Conservation (phyloP, 2,888 invertebrate genomes). For the Elysia crispata region DNA sequence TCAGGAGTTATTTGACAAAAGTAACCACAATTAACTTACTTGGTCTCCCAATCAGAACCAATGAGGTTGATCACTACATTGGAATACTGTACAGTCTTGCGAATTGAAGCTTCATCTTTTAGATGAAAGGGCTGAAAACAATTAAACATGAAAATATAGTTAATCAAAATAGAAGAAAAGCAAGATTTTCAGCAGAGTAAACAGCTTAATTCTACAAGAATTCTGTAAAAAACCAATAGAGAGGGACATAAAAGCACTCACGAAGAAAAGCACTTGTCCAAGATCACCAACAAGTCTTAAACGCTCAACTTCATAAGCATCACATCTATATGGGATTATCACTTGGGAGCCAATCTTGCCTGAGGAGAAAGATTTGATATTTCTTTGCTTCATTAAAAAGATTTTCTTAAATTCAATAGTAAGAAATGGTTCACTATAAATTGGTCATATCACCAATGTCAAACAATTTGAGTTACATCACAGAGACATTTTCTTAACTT, state of each 20-base stretch:
- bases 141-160: too few species aligned
- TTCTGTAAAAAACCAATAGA: neutral
- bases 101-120: constrained; percentile 89
- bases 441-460: too few species aligned
- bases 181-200: too few species aligned
- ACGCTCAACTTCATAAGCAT: constrained; percentile 86
- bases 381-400: too few species aligned
- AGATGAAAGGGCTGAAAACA: constrained; percentile 86
- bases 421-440: too few species aligned
- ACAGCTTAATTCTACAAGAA: neutral
- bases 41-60: constrained; percentile 94
- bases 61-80: constrained; percentile 97
- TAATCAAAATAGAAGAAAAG: too few species aligned
- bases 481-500: too few species aligned
- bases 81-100: constrained; percentile 89
- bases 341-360: constrained; percentile 82
- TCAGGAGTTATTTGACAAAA: neutral
- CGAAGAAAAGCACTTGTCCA: constrained; percentile 91
- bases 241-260: constrained; percentile 59
- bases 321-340: constrained; percentile 94
- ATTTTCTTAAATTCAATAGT: too few species aligned
- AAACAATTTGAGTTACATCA: too few species aligned
- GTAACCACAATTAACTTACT: constrained; percentile 74
- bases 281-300: constrained; percentile 94
- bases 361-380: constrained; percentile 53